Percentiles rank a stretch among this genome's conserved stretches.
phyloP scores from a whole-genome alignment of 2,113 vertebrate species.

The Ameiurus melas region DNA sequence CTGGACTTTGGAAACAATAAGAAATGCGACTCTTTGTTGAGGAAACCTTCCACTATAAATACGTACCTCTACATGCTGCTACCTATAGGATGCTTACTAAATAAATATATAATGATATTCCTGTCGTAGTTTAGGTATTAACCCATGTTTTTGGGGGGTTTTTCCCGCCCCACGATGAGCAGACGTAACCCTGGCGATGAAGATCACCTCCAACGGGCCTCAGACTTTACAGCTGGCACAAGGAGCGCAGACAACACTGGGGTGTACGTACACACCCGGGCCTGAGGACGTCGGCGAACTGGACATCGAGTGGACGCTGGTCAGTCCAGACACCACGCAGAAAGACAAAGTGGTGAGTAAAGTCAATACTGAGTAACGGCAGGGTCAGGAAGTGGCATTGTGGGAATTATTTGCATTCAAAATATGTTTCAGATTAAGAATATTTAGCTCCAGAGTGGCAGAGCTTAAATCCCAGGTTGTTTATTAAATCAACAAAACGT shows the following conservation, averaged over 20 bases:
- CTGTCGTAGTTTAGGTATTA: background rate
- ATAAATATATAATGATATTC: background rate
- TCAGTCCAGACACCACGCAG: slow-evolving; percentile 76
- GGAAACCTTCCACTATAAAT: background rate
- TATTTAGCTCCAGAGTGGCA: background rate
- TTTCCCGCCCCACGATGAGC: slow-evolving; percentile 32
- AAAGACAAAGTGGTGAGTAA: slow-evolving; percentile 72
- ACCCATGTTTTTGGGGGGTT: too few species aligned
- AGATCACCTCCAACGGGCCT: slow-evolving; percentile 62
- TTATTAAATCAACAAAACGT: background rate
- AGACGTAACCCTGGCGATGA: slow-evolving; percentile 52
- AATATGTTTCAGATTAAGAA: background rate
- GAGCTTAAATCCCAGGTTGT: background rate
- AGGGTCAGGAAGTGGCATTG: background rate
- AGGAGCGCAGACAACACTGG: slow-evolving; percentile 77
- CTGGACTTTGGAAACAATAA: background rate
- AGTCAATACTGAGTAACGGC: too few species aligned
- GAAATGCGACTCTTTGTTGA: background rate
- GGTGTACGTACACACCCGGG: slow-evolving; percentile 76
- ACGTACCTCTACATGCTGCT: background rate
- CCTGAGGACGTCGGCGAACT: slow-evolving; percentile 76
- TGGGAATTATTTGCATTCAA: background rate
- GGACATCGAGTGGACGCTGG: slow-evolving; percentile 84
- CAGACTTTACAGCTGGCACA: slow-evolving; percentile 76
- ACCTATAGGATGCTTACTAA: background rate